Base-by-base conservation (phyloP, 1,140 invertebrate species). In the Goniozus legneri region DNA sequence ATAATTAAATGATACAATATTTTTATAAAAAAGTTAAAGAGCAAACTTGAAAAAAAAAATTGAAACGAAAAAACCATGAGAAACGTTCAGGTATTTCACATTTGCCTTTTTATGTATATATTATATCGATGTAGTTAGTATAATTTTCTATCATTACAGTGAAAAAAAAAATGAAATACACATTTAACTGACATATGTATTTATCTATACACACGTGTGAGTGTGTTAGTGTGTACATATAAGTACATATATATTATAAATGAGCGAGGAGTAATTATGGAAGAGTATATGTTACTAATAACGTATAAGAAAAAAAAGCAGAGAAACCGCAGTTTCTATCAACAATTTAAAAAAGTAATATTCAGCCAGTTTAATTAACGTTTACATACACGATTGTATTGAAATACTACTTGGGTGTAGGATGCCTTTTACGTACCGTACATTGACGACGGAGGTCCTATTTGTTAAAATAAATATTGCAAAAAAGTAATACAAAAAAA, bases 81-180 rank as follows among this genome's bases (percentile, higher is more conserved):
- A 55, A 65, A 65, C 60, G 56, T 68, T 73, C 69, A 67, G 68
- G 65, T 73, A 72, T 70, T 70, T 72, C 69, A 75, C 70, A 67
- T 75, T 73, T 75, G 71, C 67, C 71, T 75, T 75, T 71, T 62
- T 69, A 69, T 74, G 67, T 74, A 71, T 59, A 71, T 72, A 74
- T 71, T 59, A 71, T 72, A 74, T 71, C 49, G 61, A 71, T 61
- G 62, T 72, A 74, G 66, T 62, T 74, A 74, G 65, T 54, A 60
- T 68, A 72, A 74, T 73, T 72, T 74, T 73, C 65, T 73, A 70
- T 71, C 69, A 65, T 69, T 64, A 64, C 47, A 55, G 54, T 24
- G 46, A 50, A 52, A 42, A 32, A 22, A 31, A 8, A 31, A 21
- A n/a, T n/a, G n/a, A n/a, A n/a, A n/a, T n/a, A n/a, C n/a, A n/a